Conservation (phyloP, 1,140 invertebrate genomes). For the Pararge aegeria region DNA sequence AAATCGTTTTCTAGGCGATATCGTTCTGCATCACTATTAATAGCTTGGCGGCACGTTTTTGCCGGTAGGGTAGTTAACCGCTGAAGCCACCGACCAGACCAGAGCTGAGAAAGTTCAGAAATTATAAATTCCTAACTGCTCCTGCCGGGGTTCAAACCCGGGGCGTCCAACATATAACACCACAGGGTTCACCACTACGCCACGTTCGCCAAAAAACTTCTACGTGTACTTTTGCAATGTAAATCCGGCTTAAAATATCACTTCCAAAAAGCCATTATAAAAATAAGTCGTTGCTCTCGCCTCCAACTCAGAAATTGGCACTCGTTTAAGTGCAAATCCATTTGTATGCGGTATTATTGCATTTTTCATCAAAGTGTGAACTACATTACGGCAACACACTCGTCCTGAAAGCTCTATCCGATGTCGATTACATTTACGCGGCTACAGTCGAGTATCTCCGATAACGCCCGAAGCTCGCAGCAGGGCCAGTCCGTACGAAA, state of each 20-base stretch:
- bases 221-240: no score
- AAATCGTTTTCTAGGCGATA: no score
- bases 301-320: constrained; percentile 7
- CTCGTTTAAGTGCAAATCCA: constrained; percentile 1
- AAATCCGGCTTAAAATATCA: background rate
- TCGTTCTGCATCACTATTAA: no score
- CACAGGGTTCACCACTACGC: no score
- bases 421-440: constrained; percentile 29
- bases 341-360: constrained; percentile 13
- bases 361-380: constrained; percentile 14
- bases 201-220: no score
- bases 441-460: constrained; percentile 23
- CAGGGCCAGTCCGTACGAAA: constrained; percentile 46
- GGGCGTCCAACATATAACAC: no score
- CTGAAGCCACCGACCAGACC: no score
- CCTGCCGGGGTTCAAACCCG: no score
- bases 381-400: constrained; percentile 12
- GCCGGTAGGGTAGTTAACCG: no score
- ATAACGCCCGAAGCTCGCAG: constrained; percentile 33
- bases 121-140: no score
- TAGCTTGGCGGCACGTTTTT: no score
- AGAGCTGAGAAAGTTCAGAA: no score
- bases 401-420: constrained; percentile 22
- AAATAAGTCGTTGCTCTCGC: background rate
- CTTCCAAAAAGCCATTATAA: background rate